Evolutionary conservation across 2,113 vertebrate genomes (phyloP).

Genomic region (Columbina picui): DNA sequence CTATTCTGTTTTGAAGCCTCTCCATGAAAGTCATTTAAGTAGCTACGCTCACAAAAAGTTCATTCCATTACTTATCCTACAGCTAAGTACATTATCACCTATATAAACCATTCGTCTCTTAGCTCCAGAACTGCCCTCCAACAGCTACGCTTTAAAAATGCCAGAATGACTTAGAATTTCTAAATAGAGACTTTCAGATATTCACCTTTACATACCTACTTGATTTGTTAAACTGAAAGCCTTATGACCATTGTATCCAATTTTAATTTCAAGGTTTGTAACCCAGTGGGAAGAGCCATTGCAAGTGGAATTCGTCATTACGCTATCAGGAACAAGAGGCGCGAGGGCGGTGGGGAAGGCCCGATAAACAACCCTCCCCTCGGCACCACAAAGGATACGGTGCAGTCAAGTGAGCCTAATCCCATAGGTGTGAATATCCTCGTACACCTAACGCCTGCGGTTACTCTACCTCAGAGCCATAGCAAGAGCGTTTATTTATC

Average conservation of each 20-base stretch:
- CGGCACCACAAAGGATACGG: conserved; percentile 39
- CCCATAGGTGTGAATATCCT: conserved; percentile 66
- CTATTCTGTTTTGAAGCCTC: background rate
- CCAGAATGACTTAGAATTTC: background rate
- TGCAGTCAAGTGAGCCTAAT: conserved; percentile 69
- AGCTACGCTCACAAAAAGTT: background rate
- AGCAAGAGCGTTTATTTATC: conserved; percentile 24
- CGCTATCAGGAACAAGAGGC: conserved; percentile 67
- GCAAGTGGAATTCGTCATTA: conserved; percentile 64
- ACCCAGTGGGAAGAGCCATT: conserved; percentile 54
- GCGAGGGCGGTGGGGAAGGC: conserved; percentile 21
- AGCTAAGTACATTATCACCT: background rate
- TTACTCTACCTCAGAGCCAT: background rate
- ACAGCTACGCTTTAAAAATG: background rate
- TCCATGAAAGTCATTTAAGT: background rate
- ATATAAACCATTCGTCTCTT: background rate
- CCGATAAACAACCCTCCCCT: conserved; percentile 61
- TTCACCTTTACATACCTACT: background rate
- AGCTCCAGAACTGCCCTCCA: background rate
- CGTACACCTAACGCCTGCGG: conserved; percentile 10
- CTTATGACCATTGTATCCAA: conserved; percentile 37
- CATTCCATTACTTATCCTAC: background rate
- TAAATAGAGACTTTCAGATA: conserved; percentile 22
- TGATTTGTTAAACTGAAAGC: conserved; percentile 45
- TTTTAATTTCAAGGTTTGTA: conserved; percentile 72